Percentiles rank a stretch among this genome's conserved stretches.
phyloP scores from a whole-genome alignment of 2,113 vertebrate species.

The Astatoreochromis straeleni region DNA sequence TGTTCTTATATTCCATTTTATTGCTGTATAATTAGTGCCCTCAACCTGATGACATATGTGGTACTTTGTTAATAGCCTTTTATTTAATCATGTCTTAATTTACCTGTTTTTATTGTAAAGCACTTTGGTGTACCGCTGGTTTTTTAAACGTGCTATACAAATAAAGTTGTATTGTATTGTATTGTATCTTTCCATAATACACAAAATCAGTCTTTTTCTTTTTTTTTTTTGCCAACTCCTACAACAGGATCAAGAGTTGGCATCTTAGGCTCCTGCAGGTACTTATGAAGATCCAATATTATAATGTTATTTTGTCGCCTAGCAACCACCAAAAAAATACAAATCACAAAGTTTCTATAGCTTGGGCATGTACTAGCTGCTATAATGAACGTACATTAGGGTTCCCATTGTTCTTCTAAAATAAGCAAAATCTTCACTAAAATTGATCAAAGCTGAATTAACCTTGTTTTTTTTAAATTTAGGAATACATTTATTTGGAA shows the following conservation, averaged over 20 bases:
- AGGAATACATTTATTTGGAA: neutral
- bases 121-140: neutral
- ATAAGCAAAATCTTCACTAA: neutral
- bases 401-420: neutral
- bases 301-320: accelerated
- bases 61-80: neutral
- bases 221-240: neutral
- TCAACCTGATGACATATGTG: neutral
- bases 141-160: neutral
- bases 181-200: neutral
- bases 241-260: neutral
- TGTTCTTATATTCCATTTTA: neutral
- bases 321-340: neutral
- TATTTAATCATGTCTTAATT: neutral
- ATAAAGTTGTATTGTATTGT: neutral
- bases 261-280: neutral
- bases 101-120: neutral
- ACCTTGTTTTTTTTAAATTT: neutral
- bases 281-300: neutral
- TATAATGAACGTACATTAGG: neutral
- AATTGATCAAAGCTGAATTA: neutral
- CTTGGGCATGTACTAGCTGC: neutral
- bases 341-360: neutral
- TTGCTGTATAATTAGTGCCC: neutral
- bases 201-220: neutral